phyloP scores from a whole-genome alignment of 2,113 vertebrate species.

The Malurus alboscapulatus region DNA sequence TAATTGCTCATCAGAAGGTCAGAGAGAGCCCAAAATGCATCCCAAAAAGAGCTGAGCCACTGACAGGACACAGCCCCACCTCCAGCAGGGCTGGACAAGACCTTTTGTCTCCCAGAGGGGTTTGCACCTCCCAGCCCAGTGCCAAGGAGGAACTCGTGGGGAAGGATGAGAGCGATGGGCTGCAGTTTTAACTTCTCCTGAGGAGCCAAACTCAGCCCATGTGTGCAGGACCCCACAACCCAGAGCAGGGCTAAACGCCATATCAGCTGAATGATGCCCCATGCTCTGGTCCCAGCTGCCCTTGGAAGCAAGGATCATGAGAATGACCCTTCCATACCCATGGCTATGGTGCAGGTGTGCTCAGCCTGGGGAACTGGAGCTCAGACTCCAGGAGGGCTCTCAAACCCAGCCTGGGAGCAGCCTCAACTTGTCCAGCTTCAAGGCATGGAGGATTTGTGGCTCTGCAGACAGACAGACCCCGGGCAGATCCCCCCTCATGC shows the following conservation, averaged over 20 bases:
- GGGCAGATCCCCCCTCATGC: neutral
- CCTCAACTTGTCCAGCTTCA: neutral
- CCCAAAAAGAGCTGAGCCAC: neutral
- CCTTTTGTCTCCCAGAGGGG: fast-evolving
- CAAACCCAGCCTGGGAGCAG: neutral
- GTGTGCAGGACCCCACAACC: neutral
- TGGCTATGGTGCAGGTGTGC: neutral
- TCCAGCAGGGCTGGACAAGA: neutral
- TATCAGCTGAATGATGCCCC: fast-evolving
- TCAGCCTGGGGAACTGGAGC: neutral
- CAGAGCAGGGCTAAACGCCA: neutral
- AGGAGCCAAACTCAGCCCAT: neutral
- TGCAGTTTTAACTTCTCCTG: neutral
- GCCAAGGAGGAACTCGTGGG: neutral
- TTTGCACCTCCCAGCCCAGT: neutral
- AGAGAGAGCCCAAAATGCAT: neutral
- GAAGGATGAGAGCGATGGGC: neutral
- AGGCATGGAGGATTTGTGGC: neutral
- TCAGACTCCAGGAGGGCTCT: neutral
- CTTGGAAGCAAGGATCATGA: neutral
- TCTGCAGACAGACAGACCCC: neutral
- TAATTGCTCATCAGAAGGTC: neutral
- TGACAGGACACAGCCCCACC: neutral
- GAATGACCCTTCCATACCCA: neutral
- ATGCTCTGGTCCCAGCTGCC: neutral